phyloP scores from a whole-genome alignment of 2,113 vertebrate genomes.

The Mellivora capensis region DNA sequence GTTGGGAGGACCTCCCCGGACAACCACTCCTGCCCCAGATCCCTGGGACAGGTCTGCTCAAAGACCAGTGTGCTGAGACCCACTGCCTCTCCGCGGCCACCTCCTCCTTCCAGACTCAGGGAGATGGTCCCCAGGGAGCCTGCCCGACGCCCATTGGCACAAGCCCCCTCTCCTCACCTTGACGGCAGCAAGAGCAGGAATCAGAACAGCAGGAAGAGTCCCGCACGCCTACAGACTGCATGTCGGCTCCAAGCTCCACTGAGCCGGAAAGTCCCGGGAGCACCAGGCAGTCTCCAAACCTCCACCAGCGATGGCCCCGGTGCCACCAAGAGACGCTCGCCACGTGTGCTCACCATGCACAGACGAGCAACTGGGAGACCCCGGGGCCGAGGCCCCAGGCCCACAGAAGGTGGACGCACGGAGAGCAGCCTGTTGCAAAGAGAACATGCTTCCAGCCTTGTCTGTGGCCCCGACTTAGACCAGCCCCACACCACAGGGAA shows the following conservation, averaged over 20 bases:
- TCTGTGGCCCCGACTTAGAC: not conserved
- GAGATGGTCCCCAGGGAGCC: not conserved
- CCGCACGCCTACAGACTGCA: not conserved
- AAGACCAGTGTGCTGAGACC: no score
- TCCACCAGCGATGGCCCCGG: not conserved
- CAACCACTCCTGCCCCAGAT: not conserved
- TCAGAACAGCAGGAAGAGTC: not conserved
- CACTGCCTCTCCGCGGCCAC: no score
- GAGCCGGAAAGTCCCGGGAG: not conserved
- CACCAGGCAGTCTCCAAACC: not conserved
- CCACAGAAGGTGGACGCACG: not conserved
- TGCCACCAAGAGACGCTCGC: not conserved
- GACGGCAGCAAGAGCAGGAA: not conserved
- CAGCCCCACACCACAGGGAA: fast-evolving
- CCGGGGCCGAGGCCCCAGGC: not conserved
- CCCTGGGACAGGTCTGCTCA: not conserved
- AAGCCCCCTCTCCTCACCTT: fast-evolving
- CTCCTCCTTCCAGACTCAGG: not conserved
- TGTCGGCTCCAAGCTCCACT: not conserved
- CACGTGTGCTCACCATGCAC: fast-evolving
- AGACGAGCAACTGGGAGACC: not conserved
- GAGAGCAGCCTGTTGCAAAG: not conserved
- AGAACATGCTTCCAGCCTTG: not conserved
- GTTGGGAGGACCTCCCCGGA: not conserved
- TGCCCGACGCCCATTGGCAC: no score